These are phyloP conservation scores for Chaenodraco wilsoni DNA, from an alignment of 2,797 vertebrate genomes.

Conservation along the genomic window DNA sequence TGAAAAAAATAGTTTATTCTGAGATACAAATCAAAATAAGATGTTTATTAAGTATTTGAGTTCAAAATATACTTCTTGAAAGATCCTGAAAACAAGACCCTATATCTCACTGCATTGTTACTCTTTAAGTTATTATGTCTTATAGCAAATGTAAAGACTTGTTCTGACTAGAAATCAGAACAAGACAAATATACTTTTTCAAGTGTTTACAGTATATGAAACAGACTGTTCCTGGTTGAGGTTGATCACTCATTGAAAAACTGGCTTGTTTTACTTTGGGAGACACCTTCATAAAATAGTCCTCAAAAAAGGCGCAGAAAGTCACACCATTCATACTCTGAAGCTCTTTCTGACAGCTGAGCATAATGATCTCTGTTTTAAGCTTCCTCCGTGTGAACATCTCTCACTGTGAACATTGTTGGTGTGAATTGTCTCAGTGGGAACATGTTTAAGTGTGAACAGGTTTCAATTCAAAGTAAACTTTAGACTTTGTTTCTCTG, in stretches of 20 bases:
- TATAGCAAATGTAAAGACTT: too few species aligned
- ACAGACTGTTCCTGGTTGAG: neutral
- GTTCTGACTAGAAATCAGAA: too few species aligned
- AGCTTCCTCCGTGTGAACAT: neutral
- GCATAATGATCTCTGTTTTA: neutral
- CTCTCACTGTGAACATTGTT: too few species aligned
- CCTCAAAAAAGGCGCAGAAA: neutral
- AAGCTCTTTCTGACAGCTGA: neutral
- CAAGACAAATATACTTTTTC: too few species aligned
- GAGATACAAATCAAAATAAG: too few species aligned
- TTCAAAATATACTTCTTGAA: too few species aligned
- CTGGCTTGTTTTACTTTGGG: neutral
- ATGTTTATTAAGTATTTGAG: too few species aligned
- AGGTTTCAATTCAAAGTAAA: neutral
- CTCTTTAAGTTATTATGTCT: too few species aligned
- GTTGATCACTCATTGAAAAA: neutral
- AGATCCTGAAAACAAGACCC: too few species aligned
- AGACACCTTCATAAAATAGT: neutral
- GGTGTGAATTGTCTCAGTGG: neutral
- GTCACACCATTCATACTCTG: neutral
- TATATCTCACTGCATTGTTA: too few species aligned
- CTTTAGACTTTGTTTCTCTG: neutral
- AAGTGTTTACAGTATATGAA: neutral
- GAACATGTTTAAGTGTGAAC: neutral
- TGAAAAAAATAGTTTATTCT: too few species aligned